phyloP scores from a whole-genome alignment of 1,140 invertebrate genomes.

The Pentalonia nigronervosa region DNA sequence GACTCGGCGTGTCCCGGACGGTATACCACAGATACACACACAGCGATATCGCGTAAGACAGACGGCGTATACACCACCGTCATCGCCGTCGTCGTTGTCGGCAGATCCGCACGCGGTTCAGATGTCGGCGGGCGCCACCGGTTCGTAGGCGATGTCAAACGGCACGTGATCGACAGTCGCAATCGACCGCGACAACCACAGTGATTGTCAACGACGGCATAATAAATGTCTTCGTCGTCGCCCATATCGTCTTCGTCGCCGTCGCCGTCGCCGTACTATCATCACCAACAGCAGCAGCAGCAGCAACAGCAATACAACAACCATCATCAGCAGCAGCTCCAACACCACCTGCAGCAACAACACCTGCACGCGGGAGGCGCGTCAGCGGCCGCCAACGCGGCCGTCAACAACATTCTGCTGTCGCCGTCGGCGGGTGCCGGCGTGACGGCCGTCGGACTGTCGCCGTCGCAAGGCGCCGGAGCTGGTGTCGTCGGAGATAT shows the following conservation, averaged over 20 bases:
- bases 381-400: not conserved
- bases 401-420: not conserved
- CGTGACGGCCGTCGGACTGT: not conserved
- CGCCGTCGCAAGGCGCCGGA: not conserved
- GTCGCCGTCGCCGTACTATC: slow-evolving; percentile 34
- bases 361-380: not conserved
- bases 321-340: not conserved
- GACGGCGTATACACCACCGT: not conserved
- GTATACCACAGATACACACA: not conserved
- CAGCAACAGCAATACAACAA: not conserved
- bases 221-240: slow-evolving; percentile 48
- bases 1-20: no score
- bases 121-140: not conserved
- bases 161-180: not conserved
- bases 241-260: slow-evolving; percentile 44
- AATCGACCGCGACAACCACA: not conserved
- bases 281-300: not conserved
- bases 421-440: not conserved
- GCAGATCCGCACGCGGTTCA: not conserved
- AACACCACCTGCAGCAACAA: slow-evolving; percentile 28
- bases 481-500: not conserved
- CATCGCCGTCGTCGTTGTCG: not conserved
- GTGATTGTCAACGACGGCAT: not conserved
- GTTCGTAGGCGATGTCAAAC: not conserved
- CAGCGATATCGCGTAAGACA: not conserved